phyloP scores from a whole-genome alignment of 2,797 vertebrate genomes.

The Premnoplex brunnescens region DNA sequence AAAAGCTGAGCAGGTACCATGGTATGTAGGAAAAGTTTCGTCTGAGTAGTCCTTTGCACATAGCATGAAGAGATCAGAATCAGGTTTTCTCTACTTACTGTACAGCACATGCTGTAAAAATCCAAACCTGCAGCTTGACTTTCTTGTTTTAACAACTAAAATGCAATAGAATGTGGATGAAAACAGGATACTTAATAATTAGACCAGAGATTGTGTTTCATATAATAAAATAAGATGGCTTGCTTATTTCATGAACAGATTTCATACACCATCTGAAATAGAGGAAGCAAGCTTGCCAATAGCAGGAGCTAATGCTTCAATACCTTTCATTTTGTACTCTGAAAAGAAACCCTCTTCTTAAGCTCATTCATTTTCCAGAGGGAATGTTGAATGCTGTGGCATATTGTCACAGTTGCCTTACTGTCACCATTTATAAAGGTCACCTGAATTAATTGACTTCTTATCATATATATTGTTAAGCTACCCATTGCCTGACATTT shows the following conservation, averaged over 20 bases:
- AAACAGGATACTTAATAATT: conserved; percentile 28
- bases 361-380: conserved; percentile 72
- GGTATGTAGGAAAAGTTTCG: conserved; percentile 38
- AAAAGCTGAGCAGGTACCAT: not conserved
- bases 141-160: not conserved
- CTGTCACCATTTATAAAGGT: conserved; percentile 77
- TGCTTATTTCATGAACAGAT: not conserved
- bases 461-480: conserved; percentile 59
- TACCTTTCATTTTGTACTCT: conserved; percentile 69
- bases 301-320: conserved; percentile 67
- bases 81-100: conserved; percentile 26
- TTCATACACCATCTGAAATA: conserved; percentile 46
- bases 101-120: conserved; percentile 27
- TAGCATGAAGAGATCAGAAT: conserved; percentile 29
- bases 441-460: conserved; percentile 76
- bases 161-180: not conserved
- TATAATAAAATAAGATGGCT: conserved; percentile 25
- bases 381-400: conserved; percentile 64
- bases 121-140: not conserved
- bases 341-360: conserved; percentile 67
- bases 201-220: not conserved
- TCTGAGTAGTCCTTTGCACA: conserved; percentile 51
- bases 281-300: conserved; percentile 61
- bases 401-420: conserved; percentile 70
- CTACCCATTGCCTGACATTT: conserved; percentile 60